Base-by-base conservation (phyloP, 2,113 vertebrate genomes). In the Garra rufa region DNA sequence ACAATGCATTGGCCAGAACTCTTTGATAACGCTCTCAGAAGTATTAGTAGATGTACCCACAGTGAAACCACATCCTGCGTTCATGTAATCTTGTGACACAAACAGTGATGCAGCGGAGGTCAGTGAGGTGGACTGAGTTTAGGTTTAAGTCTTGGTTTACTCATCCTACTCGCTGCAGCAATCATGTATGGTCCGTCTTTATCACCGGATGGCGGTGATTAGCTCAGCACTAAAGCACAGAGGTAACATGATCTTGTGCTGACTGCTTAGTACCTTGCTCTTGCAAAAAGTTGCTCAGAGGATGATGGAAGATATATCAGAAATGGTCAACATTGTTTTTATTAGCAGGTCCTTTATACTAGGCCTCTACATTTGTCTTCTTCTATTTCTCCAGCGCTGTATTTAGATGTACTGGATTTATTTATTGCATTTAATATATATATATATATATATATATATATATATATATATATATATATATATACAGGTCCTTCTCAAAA, bases 231-330 rank as follows among this genome's bases (percentile, higher is more conserved):
- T 91, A 93, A 93, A 92, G 89, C 88, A 89, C 89, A 76, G 87
- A 90, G 90, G 92, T 89, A 91, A 92, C 91, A 84, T 90, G 43
- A 84, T 19, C 81, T 91, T 92, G 89, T 90, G 84, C 89, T 93
- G 93, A 94, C 93, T 86, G 86, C 88, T 88, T 84, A 86, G 88
- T 91, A 91, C 90, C 92, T 93, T 92, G 88, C 92, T 91, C 83
- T 73, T 90, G 89, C 90, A 89, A 85, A 91, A 90, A 92, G 90
- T 91, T 89, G 85, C 63, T 79, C 83, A 48, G 21, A 59, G 65
- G 17, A 38, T 34, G 38, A 38, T 5, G 21, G 1, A 61, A 1
- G 14, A 14, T 1, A 6, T 71, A 71, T 70, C 67, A 70, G 34
- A 43, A 41, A 71, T n/a, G 2, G 6, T 43, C 38, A 43, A 6